These are phyloP conservation scores for Hedychridium roseum DNA, from an alignment of 2,888 invertebrate species.

Conservation along the genomic window DNA sequence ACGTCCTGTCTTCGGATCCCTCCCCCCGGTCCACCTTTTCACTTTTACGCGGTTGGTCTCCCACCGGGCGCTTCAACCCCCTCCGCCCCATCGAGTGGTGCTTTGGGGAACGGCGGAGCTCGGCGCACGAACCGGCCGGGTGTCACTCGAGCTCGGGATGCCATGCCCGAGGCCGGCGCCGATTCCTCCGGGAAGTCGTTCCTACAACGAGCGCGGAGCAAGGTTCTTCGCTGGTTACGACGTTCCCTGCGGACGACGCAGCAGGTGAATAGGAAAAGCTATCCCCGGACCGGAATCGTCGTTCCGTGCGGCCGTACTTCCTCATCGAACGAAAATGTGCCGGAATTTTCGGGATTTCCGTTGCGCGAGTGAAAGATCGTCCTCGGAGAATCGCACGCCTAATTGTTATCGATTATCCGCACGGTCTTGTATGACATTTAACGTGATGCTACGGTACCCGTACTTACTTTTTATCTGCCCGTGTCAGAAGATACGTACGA, in stretches of 20 bases:
- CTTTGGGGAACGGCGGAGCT: slow-evolving; percentile 30
- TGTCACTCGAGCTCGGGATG: slow-evolving; percentile 59
- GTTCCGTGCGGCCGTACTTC: too few relatives aligned
- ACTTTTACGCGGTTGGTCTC: slow-evolving; percentile 5
- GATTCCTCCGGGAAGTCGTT: slow-evolving; percentile 60
- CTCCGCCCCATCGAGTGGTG: slow-evolving; percentile 11
- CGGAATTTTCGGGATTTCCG: too few relatives aligned
- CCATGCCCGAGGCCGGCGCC: slow-evolving; percentile 57
- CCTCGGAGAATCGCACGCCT: too few relatives aligned
- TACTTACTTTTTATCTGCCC: too few relatives aligned
- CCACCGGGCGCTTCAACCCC: slow-evolving; percentile 11
- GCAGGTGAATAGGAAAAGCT: slow-evolving; percentile 47
- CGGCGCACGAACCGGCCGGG: slow-evolving; percentile 38
- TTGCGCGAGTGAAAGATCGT: too few relatives aligned
- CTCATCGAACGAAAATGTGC: too few relatives aligned
- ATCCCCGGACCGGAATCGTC: too few relatives aligned
- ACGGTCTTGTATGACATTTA: too few relatives aligned
- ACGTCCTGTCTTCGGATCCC: too few relatives aligned
- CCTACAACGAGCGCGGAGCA: slow-evolving; percentile 63
- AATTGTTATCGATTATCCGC: too few relatives aligned
- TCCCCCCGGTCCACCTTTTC: slow-evolving; percentile 11
- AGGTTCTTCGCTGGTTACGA: slow-evolving; percentile 64
- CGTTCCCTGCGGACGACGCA: slow-evolving; percentile 47
- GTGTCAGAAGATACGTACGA: too few relatives aligned
- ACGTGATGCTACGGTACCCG: too few relatives aligned